A percentile compares a stretch with the other conserved stretches of the same genome.
These are phyloP conservation scores for Lepidurus arcticus DNA, from an alignment of 1,140 invertebrate genomes.

Conservation along the genomic window DNA sequence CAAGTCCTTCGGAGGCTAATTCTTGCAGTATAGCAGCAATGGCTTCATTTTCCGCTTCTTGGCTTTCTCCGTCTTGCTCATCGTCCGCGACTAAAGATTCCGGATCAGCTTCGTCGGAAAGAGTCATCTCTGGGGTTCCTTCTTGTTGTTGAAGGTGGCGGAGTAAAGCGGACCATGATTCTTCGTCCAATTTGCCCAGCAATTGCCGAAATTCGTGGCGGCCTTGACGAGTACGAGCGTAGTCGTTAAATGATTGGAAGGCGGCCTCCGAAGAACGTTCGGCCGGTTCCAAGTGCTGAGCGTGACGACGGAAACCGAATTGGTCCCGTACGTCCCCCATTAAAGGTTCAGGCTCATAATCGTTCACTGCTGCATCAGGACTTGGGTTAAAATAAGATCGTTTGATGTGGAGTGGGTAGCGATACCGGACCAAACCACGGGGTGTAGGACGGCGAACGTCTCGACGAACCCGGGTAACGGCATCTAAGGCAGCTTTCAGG, in stretches of 20 bases:
- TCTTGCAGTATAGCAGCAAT: not conserved
- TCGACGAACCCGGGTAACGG: constrained; percentile 21
- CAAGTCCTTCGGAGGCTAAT: not conserved
- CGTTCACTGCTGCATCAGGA: not conserved
- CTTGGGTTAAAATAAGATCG: constrained; percentile 21
- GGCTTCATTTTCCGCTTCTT: not conserved
- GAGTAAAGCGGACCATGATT: not conserved
- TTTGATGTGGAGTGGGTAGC: constrained; percentile 29
- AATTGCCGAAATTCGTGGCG: not conserved
- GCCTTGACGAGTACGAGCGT: not conserved
- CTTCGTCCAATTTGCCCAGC: not conserved
- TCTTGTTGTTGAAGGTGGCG: not conserved
- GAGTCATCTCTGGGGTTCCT: not conserved
- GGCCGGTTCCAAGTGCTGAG: not conserved
- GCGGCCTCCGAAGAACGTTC: not conserved
- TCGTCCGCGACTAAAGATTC: not conserved
- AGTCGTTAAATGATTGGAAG: not conserved
- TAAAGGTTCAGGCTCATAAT: not conserved
- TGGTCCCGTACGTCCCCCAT: not conserved
- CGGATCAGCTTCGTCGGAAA: not conserved
- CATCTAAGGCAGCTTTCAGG: constrained; percentile 30
- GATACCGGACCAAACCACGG: constrained; percentile 23
- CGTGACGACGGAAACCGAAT: not conserved
- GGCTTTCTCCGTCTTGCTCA: not conserved
- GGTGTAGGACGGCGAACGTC: constrained; percentile 17